Conservation (phyloP, 2,113 vertebrate species). For the Vulpes ferrilata region DNA sequence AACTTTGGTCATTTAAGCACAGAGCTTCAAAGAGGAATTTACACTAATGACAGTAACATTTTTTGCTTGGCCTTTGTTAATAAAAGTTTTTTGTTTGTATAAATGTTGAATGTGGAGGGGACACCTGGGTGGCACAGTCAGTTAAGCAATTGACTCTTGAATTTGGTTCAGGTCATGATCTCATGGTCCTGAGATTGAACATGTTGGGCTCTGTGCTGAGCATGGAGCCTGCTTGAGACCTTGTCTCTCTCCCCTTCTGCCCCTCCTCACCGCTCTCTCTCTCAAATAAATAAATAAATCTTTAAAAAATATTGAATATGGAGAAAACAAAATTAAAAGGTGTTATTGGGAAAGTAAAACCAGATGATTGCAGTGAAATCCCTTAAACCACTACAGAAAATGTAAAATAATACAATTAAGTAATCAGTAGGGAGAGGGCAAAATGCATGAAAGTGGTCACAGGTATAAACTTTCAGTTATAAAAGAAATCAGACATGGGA, state of each 20-base stretch:
- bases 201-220: background rate
- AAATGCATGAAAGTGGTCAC: background rate
- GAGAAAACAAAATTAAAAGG: slow-evolving; percentile 24
- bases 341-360: slow-evolving; percentile 1
- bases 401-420: slow-evolving; percentile 17
- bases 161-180: background rate
- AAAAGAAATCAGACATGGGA: background rate
- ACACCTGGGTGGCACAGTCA: background rate
- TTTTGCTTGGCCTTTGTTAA: background rate
- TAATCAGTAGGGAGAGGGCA: background rate
- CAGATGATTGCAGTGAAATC: background rate
- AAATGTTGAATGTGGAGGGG: background rate
- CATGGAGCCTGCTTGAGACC: background rate
- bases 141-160: background rate
- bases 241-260: background rate
- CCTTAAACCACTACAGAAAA: slow-evolving; percentile 17
- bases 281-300: background rate
- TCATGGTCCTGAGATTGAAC: background rate
- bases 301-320: background rate
- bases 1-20: slow-evolving; percentile 10
- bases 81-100: background rate
- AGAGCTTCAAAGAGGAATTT: background rate
- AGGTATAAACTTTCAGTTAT: background rate
- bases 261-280: background rate
- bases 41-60: background rate